Evolutionary conservation across 2,113 vertebrate genomes (phyloP), one percentile per base, ranked within the genome.

Genomic region (Gallinago undulata): DNA sequence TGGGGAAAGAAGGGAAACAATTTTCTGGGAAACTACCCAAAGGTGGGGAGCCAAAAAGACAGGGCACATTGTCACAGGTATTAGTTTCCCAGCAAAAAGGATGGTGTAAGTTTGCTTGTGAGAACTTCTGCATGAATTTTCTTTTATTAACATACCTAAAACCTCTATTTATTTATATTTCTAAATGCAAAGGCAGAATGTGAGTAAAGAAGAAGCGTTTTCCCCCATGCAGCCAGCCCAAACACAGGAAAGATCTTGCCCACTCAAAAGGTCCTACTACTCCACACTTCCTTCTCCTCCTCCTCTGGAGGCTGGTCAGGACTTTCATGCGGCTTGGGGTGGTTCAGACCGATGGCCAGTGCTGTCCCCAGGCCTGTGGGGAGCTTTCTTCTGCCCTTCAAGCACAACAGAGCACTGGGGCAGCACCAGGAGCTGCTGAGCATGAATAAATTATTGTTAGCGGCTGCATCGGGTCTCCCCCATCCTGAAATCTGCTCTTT

Each of bases 401-500:
- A 30, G 43, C 53, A 17, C 7, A 4, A 21, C 47, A 57, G 41
- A 85, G 90, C 72, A 3, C 25, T 16, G 43, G 24, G 55, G 24
- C 60, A 84, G 85, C 22, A 25, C n/a, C 11, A 16, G 64, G 56
- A 60, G 82, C 1, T 4, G 14, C 60, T 84, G n/a, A 67, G 39
- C 48, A 39, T 84, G 31, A 75, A 64, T 13, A 59, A 89, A 64
- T 33, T 77, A 35, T 39, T 6, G 2, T 64, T 18, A 73, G 39
- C 7, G 19, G 10, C 72, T 21, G 9, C 68, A 73, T 17, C 23
- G 18, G 79, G 68, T 48, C 30, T 64, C 70, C 31, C 45, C 59
- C 78, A 67, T 19, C 77, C 86, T 33, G 8, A 94, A 95, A 94
- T 43, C 86, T 92, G 37, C 88, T 70, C 35, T 87, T 90, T 72